These are phyloP conservation scores for Gorsachius goisagi DNA, from an alignment of 2,113 vertebrate species.

Conservation along the genomic window DNA sequence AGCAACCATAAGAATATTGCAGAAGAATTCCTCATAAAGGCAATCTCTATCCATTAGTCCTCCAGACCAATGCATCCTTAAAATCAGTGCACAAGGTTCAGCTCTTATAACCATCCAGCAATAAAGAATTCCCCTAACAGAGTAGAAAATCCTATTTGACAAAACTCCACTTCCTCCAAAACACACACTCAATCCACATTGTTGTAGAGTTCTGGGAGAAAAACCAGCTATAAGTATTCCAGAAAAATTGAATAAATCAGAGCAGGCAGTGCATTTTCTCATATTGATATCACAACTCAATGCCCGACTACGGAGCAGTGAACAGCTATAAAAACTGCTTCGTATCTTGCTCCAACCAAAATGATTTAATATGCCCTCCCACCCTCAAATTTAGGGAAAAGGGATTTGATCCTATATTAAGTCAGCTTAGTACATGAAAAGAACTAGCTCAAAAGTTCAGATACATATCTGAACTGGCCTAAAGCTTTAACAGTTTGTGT, in stretches of 20 bases:
- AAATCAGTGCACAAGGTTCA: background rate
- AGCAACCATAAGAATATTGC: background rate
- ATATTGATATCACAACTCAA: background rate
- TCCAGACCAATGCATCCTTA: background rate
- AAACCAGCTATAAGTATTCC: background rate
- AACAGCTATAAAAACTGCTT: background rate
- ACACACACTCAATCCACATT: background rate
- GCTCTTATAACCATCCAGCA: background rate
- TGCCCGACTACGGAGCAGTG: background rate
- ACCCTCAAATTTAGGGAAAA: background rate
- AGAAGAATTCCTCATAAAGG: background rate
- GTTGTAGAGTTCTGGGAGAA: background rate
- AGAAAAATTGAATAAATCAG: background rate
- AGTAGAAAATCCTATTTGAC: background rate
- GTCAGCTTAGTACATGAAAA: background rate
- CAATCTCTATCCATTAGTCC: background rate
- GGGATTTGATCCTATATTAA: background rate
- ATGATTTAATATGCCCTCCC: background rate
- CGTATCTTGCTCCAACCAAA: background rate
- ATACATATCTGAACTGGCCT: background rate
- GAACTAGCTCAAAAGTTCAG: background rate
- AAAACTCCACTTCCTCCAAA: background rate
- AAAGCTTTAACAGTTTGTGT: background rate
- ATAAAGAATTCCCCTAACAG: background rate
- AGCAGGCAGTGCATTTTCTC: background rate